These are phyloP conservation scores for Lagocephalus sceleratus DNA, from an alignment of 2,797 vertebrate genomes.

Conservation along the genomic window DNA sequence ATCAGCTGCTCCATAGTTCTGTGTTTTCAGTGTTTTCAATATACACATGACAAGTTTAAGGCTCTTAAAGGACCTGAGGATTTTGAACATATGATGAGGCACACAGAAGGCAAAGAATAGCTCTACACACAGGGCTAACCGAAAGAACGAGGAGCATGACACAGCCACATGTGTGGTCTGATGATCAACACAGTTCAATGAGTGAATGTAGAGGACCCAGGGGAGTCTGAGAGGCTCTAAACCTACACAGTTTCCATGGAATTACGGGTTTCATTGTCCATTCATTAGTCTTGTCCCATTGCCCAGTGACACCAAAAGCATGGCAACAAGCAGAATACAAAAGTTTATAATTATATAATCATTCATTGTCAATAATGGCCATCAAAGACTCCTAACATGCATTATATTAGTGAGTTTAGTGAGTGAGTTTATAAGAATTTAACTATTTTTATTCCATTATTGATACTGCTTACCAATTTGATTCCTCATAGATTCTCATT, in stretches of 20 bases:
- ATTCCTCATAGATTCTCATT: no score
- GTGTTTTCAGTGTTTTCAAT: conserved; percentile 56
- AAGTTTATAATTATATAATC: not conserved
- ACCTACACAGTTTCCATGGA: conserved; percentile 20
- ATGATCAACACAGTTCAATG: conserved; percentile 35
- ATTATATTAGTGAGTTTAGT: conserved; percentile 4
- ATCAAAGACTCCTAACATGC: not conserved
- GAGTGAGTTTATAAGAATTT: no score
- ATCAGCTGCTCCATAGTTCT: conserved; percentile 49
- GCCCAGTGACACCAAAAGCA: conserved; percentile 13
- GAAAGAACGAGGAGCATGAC: conserved; percentile 57
- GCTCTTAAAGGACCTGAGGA: conserved; percentile 85
- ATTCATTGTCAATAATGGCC: conserved; percentile 9
- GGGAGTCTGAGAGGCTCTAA: conserved; percentile 26
- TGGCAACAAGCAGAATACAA: not conserved
- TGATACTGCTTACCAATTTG: no score
- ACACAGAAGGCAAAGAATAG: conserved; percentile 82
- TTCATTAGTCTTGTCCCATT: conserved; percentile 4
- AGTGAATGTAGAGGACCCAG: conserved; percentile 36
- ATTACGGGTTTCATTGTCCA: conserved; percentile 23
- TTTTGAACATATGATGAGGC: conserved; percentile 82
- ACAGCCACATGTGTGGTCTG: conserved; percentile 38
- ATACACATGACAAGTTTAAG: conserved; percentile 80
- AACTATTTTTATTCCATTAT: no score
- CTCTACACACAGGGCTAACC: conserved; percentile 68